Evolutionary conservation across 2,113 vertebrate genomes (phyloP).

Genomic region (Pterocles burchelli): DNA sequence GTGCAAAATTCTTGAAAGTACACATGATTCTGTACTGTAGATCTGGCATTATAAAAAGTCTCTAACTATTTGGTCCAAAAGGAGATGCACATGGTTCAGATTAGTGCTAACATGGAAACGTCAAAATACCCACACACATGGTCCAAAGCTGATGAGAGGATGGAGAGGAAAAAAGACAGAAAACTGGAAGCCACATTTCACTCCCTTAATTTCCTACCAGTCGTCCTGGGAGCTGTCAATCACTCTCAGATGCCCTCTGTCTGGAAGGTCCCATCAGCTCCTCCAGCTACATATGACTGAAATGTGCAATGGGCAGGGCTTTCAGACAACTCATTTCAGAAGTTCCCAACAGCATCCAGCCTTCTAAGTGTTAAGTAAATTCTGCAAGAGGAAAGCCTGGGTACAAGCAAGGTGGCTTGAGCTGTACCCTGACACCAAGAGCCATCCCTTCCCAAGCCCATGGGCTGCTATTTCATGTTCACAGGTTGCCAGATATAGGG

Average conservation of each 20-base stretch:
- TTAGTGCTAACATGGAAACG: conserved; percentile 55
- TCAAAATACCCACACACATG: not conserved
- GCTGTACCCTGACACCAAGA: not conserved
- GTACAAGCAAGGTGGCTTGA: not conserved
- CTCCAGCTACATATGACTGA: conserved; percentile 3
- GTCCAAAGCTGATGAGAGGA: not conserved
- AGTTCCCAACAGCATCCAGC: not conserved
- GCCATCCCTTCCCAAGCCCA: not conserved
- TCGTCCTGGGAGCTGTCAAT: conserved; percentile 11
- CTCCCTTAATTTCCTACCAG: not conserved
- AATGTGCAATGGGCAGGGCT: not conserved
- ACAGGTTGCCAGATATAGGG: not conserved
- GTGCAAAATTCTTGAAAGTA: conserved; percentile 61
- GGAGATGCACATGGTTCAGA: conserved; percentile 18
- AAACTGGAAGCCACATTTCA: not conserved
- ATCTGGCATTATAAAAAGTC: conserved; percentile 22
- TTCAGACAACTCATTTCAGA: not conserved
- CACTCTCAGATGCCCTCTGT: not conserved
- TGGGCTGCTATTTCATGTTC: not conserved
- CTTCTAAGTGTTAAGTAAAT: not conserved
- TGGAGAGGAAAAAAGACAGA: not conserved
- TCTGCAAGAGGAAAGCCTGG: not conserved
- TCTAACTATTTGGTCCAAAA: conserved; percentile 48
- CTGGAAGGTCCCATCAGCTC: not conserved
- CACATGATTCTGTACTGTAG: conserved; percentile 18